Evolutionary conservation across 2,797 vertebrate genomes (phyloP).

Genomic region (Sebastiscus albofasciatus): DNA sequence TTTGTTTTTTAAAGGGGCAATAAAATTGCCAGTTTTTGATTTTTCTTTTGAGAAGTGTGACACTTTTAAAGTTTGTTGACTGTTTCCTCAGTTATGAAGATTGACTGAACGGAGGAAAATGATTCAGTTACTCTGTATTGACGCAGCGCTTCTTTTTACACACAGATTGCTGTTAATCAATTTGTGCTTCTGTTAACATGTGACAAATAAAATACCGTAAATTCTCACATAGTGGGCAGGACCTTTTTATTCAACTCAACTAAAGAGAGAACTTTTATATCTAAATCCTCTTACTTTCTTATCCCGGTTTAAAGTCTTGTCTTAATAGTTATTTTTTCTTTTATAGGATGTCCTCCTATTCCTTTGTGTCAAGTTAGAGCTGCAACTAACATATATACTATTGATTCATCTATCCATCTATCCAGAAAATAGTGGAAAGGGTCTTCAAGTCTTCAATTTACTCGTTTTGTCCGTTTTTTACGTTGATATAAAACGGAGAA

Average conservation of each 20-base stretch:
- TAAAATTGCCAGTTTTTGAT: conserved; percentile 51
- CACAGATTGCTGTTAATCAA: neutral
- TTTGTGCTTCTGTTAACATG: neutral
- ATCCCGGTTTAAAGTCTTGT: neutral
- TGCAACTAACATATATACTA: neutral
- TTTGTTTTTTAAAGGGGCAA: conserved; percentile 31
- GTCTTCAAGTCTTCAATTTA: neutral
- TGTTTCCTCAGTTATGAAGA: conserved; percentile 62
- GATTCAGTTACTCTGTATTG: conserved; percentile 5
- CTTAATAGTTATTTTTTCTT: too few species aligned
- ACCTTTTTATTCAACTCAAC: neutral
- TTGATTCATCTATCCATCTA: neutral
- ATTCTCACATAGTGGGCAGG: conserved; percentile 7
- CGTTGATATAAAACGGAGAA: neutral
- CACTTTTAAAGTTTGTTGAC: conserved; percentile 28
- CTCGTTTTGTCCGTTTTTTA: neutral
- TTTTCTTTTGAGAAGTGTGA: conserved; percentile 3
- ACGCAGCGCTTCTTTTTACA: neutral
- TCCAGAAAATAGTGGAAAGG: neutral
- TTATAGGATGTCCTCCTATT: too few species aligned
- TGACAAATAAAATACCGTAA: conserved; percentile 17
- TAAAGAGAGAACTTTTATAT: neutral
- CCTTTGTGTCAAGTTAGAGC: neutral
- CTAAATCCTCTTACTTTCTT: neutral
- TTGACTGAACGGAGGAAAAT: conserved; percentile 44